A percentile compares a stretch with the other conserved stretches of the same genome.
Conservation (phyloP, 2,797 vertebrate genomes). For the Gallinago solitaria region DNA sequence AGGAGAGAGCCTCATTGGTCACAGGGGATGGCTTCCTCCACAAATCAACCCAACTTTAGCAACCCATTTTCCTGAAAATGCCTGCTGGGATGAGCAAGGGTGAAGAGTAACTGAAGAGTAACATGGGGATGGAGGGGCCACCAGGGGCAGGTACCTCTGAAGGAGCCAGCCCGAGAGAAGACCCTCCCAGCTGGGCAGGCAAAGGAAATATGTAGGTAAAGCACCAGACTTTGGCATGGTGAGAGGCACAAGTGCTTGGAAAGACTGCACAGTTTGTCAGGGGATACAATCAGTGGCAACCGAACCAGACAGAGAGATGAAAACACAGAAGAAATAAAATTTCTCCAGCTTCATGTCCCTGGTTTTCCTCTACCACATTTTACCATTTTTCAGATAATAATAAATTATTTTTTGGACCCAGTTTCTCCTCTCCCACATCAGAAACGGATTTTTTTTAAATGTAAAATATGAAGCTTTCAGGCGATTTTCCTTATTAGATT, state of each 20-base stretch:
- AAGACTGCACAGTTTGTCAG: not conserved
- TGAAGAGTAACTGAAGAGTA: too few species aligned
- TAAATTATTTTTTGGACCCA: not conserved
- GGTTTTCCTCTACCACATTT: not conserved
- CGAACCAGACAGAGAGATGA: not conserved
- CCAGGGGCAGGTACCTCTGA: not conserved
- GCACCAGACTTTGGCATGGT: not conserved
- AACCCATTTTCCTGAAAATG: not conserved
- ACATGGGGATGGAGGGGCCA: not conserved
- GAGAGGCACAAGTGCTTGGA: not conserved
- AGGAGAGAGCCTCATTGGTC: not conserved
- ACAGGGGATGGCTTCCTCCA: not conserved
- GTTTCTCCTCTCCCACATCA: not conserved
- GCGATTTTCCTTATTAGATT: not conserved
- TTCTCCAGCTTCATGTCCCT: not conserved
- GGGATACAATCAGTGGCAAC: too few species aligned
- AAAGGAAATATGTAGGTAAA: not conserved
- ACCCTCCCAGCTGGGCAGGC: not conserved
- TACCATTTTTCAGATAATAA: not conserved
- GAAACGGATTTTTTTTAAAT: not conserved
- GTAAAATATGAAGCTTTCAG: not conserved
- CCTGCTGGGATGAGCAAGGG: not conserved
- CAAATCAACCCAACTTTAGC: not conserved
- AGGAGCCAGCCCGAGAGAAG: not conserved
- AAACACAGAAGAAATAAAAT: not conserved